These are phyloP conservation scores for Theonella swinhoei DNA, from an alignment of 37 sponge, comb jelly and placozoan genomes.

Conservation along the genomic window DNA sequence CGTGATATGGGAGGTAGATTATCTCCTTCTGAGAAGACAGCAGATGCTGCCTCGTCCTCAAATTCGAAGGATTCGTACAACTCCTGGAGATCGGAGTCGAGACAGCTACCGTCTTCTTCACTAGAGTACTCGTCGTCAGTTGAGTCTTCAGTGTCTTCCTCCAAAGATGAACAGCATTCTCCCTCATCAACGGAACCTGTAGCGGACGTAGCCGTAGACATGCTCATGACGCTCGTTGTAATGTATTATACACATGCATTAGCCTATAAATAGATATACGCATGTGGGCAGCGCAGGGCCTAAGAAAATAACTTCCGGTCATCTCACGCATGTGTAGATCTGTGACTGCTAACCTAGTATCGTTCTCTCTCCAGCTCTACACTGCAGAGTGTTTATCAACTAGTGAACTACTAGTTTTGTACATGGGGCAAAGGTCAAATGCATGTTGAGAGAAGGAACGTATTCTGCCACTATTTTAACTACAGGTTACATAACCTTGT, in stretches of 20 bases:
- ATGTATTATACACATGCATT: too few relatives aligned
- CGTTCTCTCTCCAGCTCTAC: background rate
- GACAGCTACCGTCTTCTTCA: too few relatives aligned
- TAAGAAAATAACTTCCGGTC: too few relatives aligned
- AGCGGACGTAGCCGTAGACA: too few relatives aligned
- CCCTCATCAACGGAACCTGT: too few relatives aligned
- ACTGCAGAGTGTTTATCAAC: background rate
- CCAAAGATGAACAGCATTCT: too few relatives aligned
- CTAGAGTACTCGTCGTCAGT: too few relatives aligned
- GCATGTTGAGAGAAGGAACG: background rate
- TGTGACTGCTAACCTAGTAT: background rate
- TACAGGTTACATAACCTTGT: background rate
- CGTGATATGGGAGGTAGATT: background rate
- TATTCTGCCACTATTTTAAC: background rate
- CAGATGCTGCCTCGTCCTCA: background rate
- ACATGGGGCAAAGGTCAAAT: background rate
- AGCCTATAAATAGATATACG: too few relatives aligned
- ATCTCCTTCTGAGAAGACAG: background rate
- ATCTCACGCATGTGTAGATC: too few relatives aligned
- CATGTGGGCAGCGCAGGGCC: too few relatives aligned
- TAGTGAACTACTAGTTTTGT: background rate
- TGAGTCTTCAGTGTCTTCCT: too few relatives aligned
- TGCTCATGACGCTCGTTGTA: too few relatives aligned
- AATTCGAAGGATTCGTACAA: background rate
- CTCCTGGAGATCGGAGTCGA: background rate